Conservation (phyloP, 2,888 invertebrate genomes). For the Dolichopus griseipennis region DNA sequence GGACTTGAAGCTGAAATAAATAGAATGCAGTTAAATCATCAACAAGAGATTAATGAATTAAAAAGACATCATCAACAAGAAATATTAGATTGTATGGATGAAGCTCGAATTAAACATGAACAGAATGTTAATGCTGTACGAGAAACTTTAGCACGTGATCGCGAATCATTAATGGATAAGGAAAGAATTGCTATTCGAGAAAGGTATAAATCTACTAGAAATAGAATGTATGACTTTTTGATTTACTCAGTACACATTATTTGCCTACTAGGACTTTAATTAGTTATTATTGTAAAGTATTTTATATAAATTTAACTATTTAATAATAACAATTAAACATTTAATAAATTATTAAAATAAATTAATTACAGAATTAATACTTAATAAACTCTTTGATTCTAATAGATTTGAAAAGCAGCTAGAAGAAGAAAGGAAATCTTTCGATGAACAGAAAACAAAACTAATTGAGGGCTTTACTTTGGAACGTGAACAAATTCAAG, state of each 20-base stretch:
- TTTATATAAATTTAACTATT: too few species aligned
- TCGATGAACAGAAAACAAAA: constrained; percentile 48
- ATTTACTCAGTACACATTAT: too few species aligned
- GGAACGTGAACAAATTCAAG: constrained; percentile 43
- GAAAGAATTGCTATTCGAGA: constrained; percentile 53
- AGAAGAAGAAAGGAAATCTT: constrained; percentile 48
- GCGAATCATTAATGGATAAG: constrained; percentile 52
- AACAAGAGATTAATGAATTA: constrained; percentile 51
- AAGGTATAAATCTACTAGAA: too few species aligned
- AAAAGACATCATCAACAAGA: constrained; percentile 52
- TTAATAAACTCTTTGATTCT: too few species aligned
- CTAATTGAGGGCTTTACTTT: constrained; percentile 44
- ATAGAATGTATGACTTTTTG: too few species aligned
- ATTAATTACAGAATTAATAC: too few species aligned
- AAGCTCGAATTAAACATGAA: constrained; percentile 54
- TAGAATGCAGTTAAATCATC: constrained; percentile 65
- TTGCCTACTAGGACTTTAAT: too few species aligned
- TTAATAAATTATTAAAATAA: too few species aligned
- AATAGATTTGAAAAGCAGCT: constrained; percentile 49
- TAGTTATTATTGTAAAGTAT: too few species aligned
- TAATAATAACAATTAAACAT: too few species aligned
- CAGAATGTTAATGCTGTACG: constrained; percentile 53
- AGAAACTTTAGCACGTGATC: constrained; percentile 52
- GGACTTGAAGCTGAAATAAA: constrained; percentile 78
- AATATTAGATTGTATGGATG: constrained; percentile 59